A percentile compares a stretch with the other conserved stretches of the same genome.
phyloP scores from a whole-genome alignment of 2,888 invertebrate genomes.

The Eustalomyia histrio region DNA sequence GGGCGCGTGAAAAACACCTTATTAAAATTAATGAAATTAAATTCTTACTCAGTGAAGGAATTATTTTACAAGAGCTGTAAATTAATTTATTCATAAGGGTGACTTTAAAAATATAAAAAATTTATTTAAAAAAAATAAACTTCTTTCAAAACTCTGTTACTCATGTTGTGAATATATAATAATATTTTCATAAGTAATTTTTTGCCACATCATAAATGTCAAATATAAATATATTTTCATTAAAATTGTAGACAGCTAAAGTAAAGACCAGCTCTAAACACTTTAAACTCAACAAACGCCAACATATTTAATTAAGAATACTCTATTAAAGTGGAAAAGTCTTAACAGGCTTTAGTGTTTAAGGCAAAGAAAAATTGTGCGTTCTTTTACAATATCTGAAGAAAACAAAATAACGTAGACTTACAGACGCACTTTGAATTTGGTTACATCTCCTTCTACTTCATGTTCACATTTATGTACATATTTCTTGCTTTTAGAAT shows the following conservation, averaged over 20 bases:
- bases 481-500: background rate
- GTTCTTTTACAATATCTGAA: constrained; percentile 7
- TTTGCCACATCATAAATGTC: constrained; percentile 67
- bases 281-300: background rate
- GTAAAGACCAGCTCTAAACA: constrained; percentile 6
- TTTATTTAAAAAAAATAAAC: too few relatives aligned
- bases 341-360: constrained; percentile 7
- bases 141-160: too few relatives aligned
- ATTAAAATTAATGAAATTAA: too few relatives aligned
- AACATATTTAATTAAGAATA: background rate
- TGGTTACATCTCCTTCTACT: constrained; percentile 13
- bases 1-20: too few relatives aligned
- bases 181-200: constrained; percentile 32
- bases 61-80: too few relatives aligned
- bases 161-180: background rate
- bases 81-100: too few relatives aligned
- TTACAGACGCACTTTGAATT: constrained; percentile 36
- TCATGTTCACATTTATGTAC: background rate
- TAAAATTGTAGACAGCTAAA: constrained; percentile 30
- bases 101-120: too few relatives aligned
- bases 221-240: constrained; percentile 56
- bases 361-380: background rate
- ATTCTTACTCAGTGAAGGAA: too few relatives aligned
- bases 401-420: constrained; percentile 27
- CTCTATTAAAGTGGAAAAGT: background rate